A percentile compares a stretch with the other conserved stretches of the same genome.
Evolutionary conservation across 23 tunicate genomes (phyloP).

Genomic region (Ascidia mentula): DNA sequence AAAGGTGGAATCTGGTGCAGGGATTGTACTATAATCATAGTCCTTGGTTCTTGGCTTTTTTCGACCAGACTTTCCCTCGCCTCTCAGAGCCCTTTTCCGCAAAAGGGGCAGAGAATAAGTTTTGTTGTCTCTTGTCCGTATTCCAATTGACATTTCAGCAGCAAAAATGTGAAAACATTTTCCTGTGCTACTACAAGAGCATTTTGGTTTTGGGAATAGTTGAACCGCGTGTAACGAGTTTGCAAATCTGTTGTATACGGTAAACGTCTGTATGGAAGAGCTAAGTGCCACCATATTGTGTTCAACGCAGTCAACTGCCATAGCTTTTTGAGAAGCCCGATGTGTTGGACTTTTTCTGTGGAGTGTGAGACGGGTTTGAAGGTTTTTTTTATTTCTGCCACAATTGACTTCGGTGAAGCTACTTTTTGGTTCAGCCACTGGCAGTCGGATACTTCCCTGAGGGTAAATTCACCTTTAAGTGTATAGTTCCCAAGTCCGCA

Average conservation of each 20-base stretch:
- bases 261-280: background rate
- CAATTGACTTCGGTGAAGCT: no score
- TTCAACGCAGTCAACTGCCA: constrained; percentile 8
- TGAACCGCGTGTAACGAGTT: background rate
- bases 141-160: background rate
- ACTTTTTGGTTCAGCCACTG: no score
- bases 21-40: background rate
- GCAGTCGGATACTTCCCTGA: no score
- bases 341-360: constrained; percentile 1
- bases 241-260: constrained; percentile 2
- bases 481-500: constrained; percentile 19
- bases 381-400: background rate
- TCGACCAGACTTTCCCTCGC: no score
- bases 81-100: background rate
- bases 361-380: background rate
- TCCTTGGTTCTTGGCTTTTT: background rate
- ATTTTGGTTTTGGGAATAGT: constrained; percentile 19
- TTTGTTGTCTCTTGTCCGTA: no score
- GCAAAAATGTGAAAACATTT: constrained; percentile 7
- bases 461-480: background rate
- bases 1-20: background rate
- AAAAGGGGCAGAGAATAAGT: background rate
- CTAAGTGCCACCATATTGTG: constrained; percentile 3
- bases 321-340: constrained; percentile 9
- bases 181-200: background rate